Percentiles rank a stretch among this genome's conserved stretches.
Evolutionary conservation across 1,140 invertebrate genomes (phyloP).

Genomic region (Penaeus japonicus): DNA sequence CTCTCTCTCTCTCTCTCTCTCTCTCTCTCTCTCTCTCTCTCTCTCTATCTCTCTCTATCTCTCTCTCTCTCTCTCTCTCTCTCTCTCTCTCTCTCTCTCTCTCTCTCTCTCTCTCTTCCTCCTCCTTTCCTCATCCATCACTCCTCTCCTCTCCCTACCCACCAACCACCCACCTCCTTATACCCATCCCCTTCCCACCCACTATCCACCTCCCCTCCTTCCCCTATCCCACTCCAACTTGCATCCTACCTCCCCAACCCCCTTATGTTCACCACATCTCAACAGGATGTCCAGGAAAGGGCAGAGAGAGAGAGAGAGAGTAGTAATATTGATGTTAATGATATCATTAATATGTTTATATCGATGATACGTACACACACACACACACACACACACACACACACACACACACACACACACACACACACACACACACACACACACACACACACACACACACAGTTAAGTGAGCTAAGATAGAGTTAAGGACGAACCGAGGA

Average conservation of each 20-base stretch:
- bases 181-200: neutral
- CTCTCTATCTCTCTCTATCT: too few species aligned
- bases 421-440: neutral
- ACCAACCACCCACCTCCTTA: neutral
- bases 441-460: neutral
- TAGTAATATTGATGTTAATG: too few species aligned
- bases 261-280: too few species aligned
- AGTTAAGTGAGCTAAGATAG: neutral
- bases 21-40: too few species aligned
- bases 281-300: neutral
- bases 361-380: neutral
- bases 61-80: too few species aligned
- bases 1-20: too few species aligned
- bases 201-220: neutral
- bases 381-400: constrained; percentile 1
- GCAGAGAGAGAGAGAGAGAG: neutral
- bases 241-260: neutral
- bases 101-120: too few species aligned
- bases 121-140: neutral
- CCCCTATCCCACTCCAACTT: neutral
- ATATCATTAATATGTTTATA: too few species aligned
- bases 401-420: neutral
- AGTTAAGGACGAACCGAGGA: too few species aligned
- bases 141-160: neutral
- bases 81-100: too few species aligned